Evolutionary conservation across 2,888 invertebrate genomes (phyloP).

Genomic region (Sarcophaga rosellei): DNA sequence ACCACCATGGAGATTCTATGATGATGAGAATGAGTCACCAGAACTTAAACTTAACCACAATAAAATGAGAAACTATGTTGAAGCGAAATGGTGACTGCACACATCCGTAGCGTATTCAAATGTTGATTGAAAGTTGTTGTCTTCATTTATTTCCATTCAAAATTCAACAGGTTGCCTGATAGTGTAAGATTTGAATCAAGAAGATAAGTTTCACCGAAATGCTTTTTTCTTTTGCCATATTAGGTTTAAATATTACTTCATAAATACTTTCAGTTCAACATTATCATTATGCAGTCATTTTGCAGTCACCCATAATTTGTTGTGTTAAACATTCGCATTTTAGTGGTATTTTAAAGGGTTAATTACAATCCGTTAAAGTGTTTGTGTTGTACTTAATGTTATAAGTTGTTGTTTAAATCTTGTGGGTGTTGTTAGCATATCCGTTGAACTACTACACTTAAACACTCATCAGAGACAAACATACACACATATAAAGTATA

Average conservation of each 20-base stretch:
- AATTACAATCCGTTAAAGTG: conserved; percentile 26
- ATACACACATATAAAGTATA: not conserved
- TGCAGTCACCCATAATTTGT: not conserved
- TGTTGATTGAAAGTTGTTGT: not conserved
- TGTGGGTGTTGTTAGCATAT: conserved; percentile 51
- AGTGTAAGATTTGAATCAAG: not conserved
- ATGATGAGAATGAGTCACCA: too few relatives aligned
- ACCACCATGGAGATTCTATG: too few relatives aligned
- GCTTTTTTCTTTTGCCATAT: too few relatives aligned
- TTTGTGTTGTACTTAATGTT: conserved; percentile 24
- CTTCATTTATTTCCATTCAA: not conserved
- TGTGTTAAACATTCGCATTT: not conserved
- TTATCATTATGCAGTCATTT: not conserved
- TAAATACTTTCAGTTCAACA: not conserved
- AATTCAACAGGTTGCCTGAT: not conserved
- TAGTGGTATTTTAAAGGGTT: not conserved
- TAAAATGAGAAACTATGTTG: not conserved
- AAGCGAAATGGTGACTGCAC: not conserved
- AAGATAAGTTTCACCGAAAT: not conserved
- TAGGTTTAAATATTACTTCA: not conserved
- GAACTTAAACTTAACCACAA: not conserved
- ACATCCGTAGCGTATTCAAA: not conserved
- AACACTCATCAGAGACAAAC: not conserved
- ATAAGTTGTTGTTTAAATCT: conserved; percentile 32
- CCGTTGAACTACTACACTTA: conserved; percentile 11